A percentile compares a stretch with the other conserved stretches of the same genome.
Evolutionary conservation across 2,113 vertebrate genomes (phyloP).

Genomic region (Eptesicus fuscus): DNA sequence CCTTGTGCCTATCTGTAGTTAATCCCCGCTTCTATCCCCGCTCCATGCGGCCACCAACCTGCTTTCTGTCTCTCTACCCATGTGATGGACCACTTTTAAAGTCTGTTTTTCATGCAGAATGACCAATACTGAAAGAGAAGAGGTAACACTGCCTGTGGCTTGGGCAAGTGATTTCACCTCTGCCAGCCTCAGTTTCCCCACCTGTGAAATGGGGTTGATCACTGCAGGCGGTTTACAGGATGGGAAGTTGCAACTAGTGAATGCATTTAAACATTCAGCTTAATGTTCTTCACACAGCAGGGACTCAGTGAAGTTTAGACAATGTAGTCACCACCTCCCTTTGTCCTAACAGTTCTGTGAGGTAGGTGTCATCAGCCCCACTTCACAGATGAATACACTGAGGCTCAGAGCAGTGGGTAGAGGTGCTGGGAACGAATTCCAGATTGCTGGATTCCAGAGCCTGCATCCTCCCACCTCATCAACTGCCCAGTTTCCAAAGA

Average conservation of each 20-base stretch:
- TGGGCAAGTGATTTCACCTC: background rate
- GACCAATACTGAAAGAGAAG: background rate
- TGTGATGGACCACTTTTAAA: too few species aligned
- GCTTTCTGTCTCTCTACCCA: background rate
- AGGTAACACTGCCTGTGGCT: background rate
- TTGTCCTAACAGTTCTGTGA: background rate
- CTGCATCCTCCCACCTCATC: background rate
- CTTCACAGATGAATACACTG: background rate
- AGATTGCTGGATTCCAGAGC: background rate
- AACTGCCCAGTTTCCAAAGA: background rate
- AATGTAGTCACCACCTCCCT: rapidly evolving
- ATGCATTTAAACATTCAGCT: background rate
- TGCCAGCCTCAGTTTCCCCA: background rate
- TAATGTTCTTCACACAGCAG: rapidly evolving
- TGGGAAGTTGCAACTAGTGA: background rate
- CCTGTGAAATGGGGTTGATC: background rate
- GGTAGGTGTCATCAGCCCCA: background rate
- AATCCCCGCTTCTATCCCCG: too few species aligned
- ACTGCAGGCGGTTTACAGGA: background rate
- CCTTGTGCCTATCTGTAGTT: background rate
- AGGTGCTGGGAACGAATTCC: background rate
- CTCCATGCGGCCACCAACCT: rapidly evolving
- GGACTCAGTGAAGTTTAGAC: background rate
- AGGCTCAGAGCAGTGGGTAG: background rate
- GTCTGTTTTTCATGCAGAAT: background rate